These are phyloP conservation scores for Cliona cf. orientalis DNA, from an alignment of 37 sponge, comb jelly and placozoan species.

Conservation along the genomic window DNA sequence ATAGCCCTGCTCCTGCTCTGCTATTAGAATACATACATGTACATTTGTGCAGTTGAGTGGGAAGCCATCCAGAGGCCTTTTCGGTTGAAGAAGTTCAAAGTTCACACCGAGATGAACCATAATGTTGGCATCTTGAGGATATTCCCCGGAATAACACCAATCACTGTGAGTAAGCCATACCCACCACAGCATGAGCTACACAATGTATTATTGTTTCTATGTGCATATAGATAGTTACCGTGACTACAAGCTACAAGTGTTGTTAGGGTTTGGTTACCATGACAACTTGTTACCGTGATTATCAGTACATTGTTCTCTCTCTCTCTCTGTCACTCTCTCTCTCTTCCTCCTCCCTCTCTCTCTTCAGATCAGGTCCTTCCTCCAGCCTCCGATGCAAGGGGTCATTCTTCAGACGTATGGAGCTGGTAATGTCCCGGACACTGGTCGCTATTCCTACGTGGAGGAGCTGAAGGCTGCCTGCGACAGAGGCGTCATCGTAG, in stretches of 20 bases:
- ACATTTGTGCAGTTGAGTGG: no score
- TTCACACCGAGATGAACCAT: slow-evolving; percentile 66
- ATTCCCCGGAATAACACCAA: slow-evolving; percentile 94
- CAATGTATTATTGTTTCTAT: no score
- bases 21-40: no score
- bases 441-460: slow-evolving; percentile 4
- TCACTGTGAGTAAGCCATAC: slow-evolving; percentile 62
- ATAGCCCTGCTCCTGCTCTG: no score
- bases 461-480: slow-evolving; percentile 75
- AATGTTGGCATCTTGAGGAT: slow-evolving; percentile 89
- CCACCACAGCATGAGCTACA: no score
- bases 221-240: no score
- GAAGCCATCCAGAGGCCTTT: slow-evolving; percentile 55
- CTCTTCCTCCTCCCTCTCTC: not conserved
- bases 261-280: not conserved
- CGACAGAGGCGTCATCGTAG: slow-evolving; percentile 82
- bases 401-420: slow-evolving; percentile 93
- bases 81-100: slow-evolving; percentile 58
- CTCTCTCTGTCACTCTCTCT: not conserved
- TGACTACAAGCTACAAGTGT: no score
- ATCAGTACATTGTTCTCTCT: no score
- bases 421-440: slow-evolving; percentile 88
- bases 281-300: no score
- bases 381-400: slow-evolving; percentile 93
- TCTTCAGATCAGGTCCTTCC: slow-evolving; percentile 77